Evolutionary conservation across 2,797 vertebrate genomes (phyloP), one percentile per base, ranked within the genome.

Genomic region (Pseudopleuronectes americanus): DNA sequence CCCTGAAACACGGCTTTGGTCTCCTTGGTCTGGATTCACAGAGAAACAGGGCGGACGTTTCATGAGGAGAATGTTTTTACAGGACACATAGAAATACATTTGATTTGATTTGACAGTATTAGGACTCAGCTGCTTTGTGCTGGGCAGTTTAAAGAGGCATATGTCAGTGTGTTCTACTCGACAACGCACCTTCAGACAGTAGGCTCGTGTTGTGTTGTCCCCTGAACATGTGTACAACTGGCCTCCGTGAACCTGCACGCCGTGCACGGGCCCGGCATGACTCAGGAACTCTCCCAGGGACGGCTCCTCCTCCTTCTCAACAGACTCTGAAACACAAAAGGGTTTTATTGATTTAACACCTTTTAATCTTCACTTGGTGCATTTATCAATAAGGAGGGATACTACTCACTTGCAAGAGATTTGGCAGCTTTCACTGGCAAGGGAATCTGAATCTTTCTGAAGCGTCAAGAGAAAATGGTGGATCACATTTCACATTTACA

Each of bases 141-240:
- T 8, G 13, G 36, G 36, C 36, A 38, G 36, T 38, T 19, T 45
- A 19, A 16, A 45, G 16, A 45, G 16, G 43, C 43, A 17, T 4
- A 2, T 19, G 31, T 17, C 41, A 13, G 41, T 12, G 38, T 31
- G 38, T 14, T 3, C 1, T 41, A 13, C 13, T n/a, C 4, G 49
- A 10, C 47, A 33, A 12, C 94, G 84, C 88, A 99, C 98, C 90
- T 84, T 92, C 1, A 99, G 92, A 84, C 90, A 93, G 88, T 96
- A 98, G 64, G 92, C 96, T 57, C 95, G 94, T 51, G 97, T 95
- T 6, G 96, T 98, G 92, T 95, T 96, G 91, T 99, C 98, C 64
- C 95, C 97, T 26, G 97, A 99, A 79, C 97, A 98, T 0, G 97
- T 98, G 83, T 95, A 99, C 4, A 99, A 80, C 59, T 94, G 71